These are phyloP conservation scores for Microcebus griseorufus DNA, from an alignment of 2,113 vertebrate species.

Conservation along the genomic window DNA sequence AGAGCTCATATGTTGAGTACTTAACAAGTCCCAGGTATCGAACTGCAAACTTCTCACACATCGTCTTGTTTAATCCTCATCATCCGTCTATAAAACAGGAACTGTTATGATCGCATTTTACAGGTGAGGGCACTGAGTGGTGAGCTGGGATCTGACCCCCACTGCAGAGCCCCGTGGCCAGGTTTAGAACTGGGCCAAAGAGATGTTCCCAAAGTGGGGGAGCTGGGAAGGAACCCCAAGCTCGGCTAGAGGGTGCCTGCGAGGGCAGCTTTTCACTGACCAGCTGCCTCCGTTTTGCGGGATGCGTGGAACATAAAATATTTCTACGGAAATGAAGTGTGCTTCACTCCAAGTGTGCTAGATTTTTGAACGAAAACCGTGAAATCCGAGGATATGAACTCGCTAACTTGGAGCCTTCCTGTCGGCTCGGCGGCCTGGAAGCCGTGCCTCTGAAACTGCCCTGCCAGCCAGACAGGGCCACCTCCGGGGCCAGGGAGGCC, in stretches of 20 bases:
- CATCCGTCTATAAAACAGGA: neutral
- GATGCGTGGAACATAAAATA: neutral
- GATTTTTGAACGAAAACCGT: slow-evolving; percentile 81
- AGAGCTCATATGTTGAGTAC: neutral
- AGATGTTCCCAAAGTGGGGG: neutral
- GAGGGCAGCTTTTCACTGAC: too few species aligned
- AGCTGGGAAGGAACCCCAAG: neutral
- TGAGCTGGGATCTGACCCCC: neutral
- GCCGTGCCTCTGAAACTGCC: slow-evolving; percentile 86
- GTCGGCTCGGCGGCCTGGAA: slow-evolving; percentile 85
- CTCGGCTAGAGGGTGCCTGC: neutral
- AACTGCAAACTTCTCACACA: neutral
- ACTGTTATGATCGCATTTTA: neutral
- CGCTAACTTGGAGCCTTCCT: slow-evolving; percentile 87
- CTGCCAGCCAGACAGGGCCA: slow-evolving; percentile 83
- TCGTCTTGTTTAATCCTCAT: neutral
- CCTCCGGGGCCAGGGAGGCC: neutral
- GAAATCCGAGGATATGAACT: slow-evolving; percentile 89
- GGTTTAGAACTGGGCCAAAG: neutral
- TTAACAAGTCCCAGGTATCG: neutral
- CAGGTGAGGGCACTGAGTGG: neutral
- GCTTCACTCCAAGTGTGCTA: neutral
- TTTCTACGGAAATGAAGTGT: neutral
- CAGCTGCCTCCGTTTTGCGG: neutral
- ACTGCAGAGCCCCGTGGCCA: neutral